phyloP scores from a whole-genome alignment of 2,888 invertebrate genomes.

The Punctoribates punctum region DNA sequence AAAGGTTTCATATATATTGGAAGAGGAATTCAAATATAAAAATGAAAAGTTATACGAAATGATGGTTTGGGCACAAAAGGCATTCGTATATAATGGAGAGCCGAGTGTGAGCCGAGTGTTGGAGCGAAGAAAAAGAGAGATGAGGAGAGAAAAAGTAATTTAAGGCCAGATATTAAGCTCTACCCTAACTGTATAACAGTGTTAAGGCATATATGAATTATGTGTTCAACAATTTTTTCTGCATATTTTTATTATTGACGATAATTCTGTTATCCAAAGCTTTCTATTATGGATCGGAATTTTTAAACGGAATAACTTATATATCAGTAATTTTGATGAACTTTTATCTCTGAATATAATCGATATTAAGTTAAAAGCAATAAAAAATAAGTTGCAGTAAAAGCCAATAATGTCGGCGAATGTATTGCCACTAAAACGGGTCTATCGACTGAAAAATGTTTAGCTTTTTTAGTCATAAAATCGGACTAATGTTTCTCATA shows the following conservation, averaged over 20 bases:
- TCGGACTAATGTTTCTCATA: background rate
- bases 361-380: conserved; percentile 2
- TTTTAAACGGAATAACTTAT: background rate
- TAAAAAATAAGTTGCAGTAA: background rate
- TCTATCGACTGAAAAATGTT: background rate
- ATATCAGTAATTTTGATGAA: conserved; percentile 6
- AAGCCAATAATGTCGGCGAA: background rate
- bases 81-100: conserved; percentile 15
- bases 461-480: conserved; percentile 6
- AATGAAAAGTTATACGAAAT: conserved; percentile 29
- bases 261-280: background rate
- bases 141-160: conserved; percentile 26
- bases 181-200: background rate
- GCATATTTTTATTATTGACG: conserved; percentile 32
- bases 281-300: background rate
- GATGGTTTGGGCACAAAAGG: conserved; percentile 25
- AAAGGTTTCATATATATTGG: conserved; percentile 9
- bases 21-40: conserved; percentile 34
- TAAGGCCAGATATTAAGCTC: conserved; percentile 9
- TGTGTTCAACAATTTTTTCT: conserved; percentile 18
- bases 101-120: background rate
- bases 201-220: background rate
- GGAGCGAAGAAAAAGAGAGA: background rate
- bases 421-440: background rate
- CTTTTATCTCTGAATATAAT: conserved; percentile 9